These are phyloP conservation scores for Bettongia penicillata DNA, from an alignment of 2,113 vertebrate species.

Conservation along the genomic window DNA sequence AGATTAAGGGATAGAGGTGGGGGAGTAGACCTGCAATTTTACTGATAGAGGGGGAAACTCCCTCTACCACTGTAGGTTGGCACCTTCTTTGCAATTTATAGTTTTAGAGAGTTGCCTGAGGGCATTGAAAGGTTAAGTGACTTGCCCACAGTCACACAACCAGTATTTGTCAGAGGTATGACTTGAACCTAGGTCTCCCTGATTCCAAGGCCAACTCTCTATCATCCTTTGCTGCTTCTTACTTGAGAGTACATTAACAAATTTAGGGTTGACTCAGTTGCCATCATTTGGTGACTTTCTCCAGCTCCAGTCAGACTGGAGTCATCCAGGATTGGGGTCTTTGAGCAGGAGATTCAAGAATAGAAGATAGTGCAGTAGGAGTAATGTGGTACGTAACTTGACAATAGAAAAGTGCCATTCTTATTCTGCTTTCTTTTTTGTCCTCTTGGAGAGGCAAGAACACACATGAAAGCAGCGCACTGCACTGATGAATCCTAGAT, in stretches of 20 bases:
- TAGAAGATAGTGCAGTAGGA: not conserved
- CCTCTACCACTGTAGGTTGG: not conserved
- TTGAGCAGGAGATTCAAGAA: not conserved
- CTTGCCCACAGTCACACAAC: not conserved
- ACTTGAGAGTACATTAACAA: not conserved
- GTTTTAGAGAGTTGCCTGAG: not conserved
- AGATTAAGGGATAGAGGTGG: not conserved
- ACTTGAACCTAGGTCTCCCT: not conserved
- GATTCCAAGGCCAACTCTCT: not conserved
- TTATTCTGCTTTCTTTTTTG: conserved; percentile 36
- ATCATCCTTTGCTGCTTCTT: not conserved
- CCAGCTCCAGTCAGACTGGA: not conserved
- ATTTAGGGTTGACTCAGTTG: not conserved
- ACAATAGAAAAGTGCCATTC: conserved; percentile 16
- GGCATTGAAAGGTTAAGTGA: not conserved
- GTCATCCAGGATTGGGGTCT: not conserved
- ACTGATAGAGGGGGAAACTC: not conserved
- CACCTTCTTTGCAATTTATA: not conserved
- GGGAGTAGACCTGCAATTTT: not conserved
- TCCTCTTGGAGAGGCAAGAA: not conserved
- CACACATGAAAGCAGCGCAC: conserved; percentile 38
- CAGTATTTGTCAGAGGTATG: not conserved
- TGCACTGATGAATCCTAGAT: conserved; percentile 16
- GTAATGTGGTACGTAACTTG: not conserved
- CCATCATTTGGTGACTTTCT: not conserved